phyloP scores from a whole-genome alignment of 2,113 vertebrate genomes.

The Ailurus styani region DNA sequence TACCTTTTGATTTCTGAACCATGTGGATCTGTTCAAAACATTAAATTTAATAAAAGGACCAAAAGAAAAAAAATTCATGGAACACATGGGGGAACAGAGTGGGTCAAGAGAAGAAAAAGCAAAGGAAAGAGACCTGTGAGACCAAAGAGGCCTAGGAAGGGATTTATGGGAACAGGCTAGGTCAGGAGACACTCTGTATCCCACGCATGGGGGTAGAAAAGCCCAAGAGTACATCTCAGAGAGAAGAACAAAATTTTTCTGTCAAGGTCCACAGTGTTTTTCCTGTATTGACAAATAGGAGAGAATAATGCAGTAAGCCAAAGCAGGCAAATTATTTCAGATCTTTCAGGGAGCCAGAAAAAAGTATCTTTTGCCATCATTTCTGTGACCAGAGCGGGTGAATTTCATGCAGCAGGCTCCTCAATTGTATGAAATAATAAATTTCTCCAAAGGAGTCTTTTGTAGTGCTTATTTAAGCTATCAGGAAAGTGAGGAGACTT shows the following conservation, averaged over 20 bases:
- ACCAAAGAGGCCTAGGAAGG: neutral
- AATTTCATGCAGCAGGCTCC: slow-evolving; percentile 46
- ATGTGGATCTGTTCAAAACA: neutral
- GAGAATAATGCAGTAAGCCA: slow-evolving; percentile 8
- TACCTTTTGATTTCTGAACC: neutral
- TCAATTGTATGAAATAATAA: slow-evolving; percentile 56
- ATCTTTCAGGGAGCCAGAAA: neutral
- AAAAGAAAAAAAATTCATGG: slow-evolving; percentile 21
- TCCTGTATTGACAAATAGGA: neutral
- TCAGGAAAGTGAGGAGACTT: slow-evolving; percentile 66
- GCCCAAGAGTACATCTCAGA: neutral
- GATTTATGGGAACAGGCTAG: neutral
- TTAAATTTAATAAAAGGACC: neutral
- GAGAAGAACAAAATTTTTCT: neutral
- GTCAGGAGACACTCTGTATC: neutral
- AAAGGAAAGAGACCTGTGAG: neutral
- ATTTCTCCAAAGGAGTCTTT: slow-evolving; percentile 67
- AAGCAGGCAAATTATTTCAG: neutral
- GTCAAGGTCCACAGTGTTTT: neutral
- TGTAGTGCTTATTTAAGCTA: slow-evolving; percentile 67
- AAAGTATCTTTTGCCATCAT: neutral
- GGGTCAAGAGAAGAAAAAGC: neutral
- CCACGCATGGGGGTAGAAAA: neutral
- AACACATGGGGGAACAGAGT: neutral
- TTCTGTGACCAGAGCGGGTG: slow-evolving; percentile 17